phyloP scores from a whole-genome alignment of 2,888 invertebrate genomes.

The Lasius platythorax region DNA sequence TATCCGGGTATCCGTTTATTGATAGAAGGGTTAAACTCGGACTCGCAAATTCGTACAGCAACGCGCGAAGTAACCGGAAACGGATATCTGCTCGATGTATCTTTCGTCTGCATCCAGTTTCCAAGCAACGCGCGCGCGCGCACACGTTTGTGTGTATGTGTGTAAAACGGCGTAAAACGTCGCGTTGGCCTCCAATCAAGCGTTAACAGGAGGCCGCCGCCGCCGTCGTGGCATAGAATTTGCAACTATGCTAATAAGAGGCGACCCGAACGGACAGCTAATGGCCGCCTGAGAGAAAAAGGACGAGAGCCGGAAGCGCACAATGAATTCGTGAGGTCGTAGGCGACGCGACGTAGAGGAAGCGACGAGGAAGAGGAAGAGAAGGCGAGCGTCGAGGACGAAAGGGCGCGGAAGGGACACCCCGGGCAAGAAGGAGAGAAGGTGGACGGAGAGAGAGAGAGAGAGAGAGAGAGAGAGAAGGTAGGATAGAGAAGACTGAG shows the following conservation, averaged over 20 bases:
- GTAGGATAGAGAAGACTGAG: slow-evolving; percentile 66
- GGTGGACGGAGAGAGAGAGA: slow-evolving; percentile 66
- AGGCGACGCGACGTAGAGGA: slow-evolving; percentile 64
- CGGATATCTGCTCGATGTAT: slow-evolving; percentile 16
- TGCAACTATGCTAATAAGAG: slow-evolving; percentile 78
- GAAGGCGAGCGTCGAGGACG: slow-evolving; percentile 59
- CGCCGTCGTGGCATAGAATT: slow-evolving; percentile 74
- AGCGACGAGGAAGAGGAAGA: slow-evolving; percentile 53
- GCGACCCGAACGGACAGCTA: slow-evolving; percentile 75
- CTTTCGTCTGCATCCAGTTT: slow-evolving; percentile 24
- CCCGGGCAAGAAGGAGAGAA: slow-evolving; percentile 67
- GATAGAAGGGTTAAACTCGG: neutral
- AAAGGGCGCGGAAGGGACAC: slow-evolving; percentile 62
- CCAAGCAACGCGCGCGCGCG: neutral
- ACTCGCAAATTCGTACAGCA: neutral
- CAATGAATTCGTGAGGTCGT: slow-evolving; percentile 82
- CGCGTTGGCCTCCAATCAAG: slow-evolving; percentile 71
- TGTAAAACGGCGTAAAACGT: slow-evolving; percentile 70
- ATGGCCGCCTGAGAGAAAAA: slow-evolving; percentile 72
- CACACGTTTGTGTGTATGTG: neutral
- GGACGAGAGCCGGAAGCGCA: slow-evolving; percentile 77
- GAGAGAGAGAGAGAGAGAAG: slow-evolving; percentile 43
- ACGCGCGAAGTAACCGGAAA: neutral
- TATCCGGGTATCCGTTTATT: too few species aligned
- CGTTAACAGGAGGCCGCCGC: slow-evolving; percentile 72